Evolutionary conservation across 2,113 vertebrate species (phyloP).

Genomic region (Elachura formosa): DNA sequence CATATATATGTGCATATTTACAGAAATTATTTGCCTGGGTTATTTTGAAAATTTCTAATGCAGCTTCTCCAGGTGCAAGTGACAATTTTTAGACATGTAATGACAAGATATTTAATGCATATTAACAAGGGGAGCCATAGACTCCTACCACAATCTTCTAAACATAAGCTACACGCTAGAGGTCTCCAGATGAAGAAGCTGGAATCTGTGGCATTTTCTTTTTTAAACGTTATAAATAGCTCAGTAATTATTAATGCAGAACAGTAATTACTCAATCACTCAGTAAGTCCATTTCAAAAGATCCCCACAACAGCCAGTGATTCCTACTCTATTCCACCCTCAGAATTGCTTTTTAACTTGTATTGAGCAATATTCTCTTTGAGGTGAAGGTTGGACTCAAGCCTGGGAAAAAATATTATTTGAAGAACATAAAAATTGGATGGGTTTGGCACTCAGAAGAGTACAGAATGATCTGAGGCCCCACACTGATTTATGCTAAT

Average conservation of each 20-base stretch:
- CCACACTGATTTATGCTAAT: not conserved
- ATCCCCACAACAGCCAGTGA: not conserved
- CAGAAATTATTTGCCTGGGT: not conserved
- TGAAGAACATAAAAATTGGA: not conserved
- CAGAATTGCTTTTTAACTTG: not conserved
- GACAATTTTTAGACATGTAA: not conserved
- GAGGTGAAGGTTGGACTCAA: not conserved
- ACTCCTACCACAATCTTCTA: rapidly evolving
- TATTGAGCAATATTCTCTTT: not conserved
- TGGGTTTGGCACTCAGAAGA: not conserved
- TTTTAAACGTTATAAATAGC: not conserved
- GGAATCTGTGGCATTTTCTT: not conserved
- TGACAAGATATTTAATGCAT: not conserved
- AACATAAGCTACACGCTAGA: not conserved
- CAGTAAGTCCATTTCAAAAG: rapidly evolving
- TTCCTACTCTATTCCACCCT: not conserved
- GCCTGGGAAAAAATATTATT: not conserved
- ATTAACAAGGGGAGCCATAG: not conserved
- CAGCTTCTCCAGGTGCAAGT: not conserved
- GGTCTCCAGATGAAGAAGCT: not conserved
- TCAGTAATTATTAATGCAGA: not conserved
- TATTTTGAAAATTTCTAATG: not conserved
- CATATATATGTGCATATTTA: not conserved
- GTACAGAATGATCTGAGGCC: not conserved
- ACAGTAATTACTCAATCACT: not conserved